These are phyloP conservation scores for Ceyx margarethae DNA, from an alignment of 2,113 vertebrate species.

Conservation along the genomic window DNA sequence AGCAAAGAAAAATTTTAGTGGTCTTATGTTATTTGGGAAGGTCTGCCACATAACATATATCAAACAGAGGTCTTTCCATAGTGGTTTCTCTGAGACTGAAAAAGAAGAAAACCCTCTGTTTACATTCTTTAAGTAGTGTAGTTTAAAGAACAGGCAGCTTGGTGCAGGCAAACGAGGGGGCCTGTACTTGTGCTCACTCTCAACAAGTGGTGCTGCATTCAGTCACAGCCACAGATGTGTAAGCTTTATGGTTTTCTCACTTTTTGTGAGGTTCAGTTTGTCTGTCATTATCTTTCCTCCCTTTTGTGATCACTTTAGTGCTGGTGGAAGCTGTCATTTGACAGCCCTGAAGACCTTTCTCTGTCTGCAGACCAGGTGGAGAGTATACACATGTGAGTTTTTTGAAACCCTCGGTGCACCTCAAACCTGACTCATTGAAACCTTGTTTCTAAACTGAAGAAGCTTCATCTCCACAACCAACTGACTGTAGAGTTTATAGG, in stretches of 20 bases:
- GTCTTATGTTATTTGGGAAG: neutral
- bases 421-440: neutral
- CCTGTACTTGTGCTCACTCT: neutral
- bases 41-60: neutral
- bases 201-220: neutral
- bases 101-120: neutral
- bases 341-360: neutral
- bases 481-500: neutral
- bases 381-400: neutral
- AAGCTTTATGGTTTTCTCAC: neutral
- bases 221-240: no score
- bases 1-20: neutral
- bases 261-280: neutral
- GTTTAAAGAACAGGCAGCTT: fast-evolving
- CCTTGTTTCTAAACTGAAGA: neutral
- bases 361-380: neutral
- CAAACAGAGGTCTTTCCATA: neutral
- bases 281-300: neutral
- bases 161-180: neutral
- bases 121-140: neutral
- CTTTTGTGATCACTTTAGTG: neutral
- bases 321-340: fast-evolving
- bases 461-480: neutral
- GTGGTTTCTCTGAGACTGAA: neutral
- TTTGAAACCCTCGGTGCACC: neutral